Evolutionary conservation across 2,888 invertebrate genomes (phyloP).

Genomic region (Clepsis dumicolana): DNA sequence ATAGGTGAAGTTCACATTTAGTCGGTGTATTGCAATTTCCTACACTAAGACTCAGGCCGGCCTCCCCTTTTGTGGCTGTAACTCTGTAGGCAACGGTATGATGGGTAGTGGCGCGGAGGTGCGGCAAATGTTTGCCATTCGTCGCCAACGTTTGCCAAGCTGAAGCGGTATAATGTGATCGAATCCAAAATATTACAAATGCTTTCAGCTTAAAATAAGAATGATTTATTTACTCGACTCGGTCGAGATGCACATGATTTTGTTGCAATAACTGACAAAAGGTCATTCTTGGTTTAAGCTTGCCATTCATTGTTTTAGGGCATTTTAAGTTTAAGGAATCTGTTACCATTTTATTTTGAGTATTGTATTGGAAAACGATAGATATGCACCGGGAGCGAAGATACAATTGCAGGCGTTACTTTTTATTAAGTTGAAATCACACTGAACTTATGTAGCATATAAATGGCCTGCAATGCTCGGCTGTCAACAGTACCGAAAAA

Average conservation of each 20-base stretch:
- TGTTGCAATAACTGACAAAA: slow-evolving; percentile 26
- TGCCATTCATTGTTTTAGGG: slow-evolving; percentile 44
- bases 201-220: slow-evolving; percentile 33
- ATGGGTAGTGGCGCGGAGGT: slow-evolving; percentile 34
- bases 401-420: background rate
- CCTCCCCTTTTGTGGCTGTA: slow-evolving; percentile 67
- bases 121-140: slow-evolving; percentile 41
- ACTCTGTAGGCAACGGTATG: slow-evolving; percentile 36
- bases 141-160: slow-evolving; percentile 36
- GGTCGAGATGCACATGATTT: background rate
- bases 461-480: background rate
- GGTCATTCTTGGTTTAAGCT: slow-evolving; percentile 29
- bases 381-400: background rate
- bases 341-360: slow-evolving; percentile 36
- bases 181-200: slow-evolving; percentile 39
- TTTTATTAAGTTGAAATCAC: background rate
- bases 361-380: slow-evolving; percentile 30
- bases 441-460: background rate
- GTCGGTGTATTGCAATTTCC: slow-evolving; percentile 78
- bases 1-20: slow-evolving; percentile 72
- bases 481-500: background rate
- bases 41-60: slow-evolving; percentile 65
- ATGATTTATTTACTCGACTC: slow-evolving; percentile 9
- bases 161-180: slow-evolving; percentile 19
- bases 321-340: slow-evolving; percentile 44